Evolutionary conservation across 1,140 invertebrate genomes (phyloP), one percentile per base, ranked within the genome.

Genomic region (Nasonia giraulti): DNA sequence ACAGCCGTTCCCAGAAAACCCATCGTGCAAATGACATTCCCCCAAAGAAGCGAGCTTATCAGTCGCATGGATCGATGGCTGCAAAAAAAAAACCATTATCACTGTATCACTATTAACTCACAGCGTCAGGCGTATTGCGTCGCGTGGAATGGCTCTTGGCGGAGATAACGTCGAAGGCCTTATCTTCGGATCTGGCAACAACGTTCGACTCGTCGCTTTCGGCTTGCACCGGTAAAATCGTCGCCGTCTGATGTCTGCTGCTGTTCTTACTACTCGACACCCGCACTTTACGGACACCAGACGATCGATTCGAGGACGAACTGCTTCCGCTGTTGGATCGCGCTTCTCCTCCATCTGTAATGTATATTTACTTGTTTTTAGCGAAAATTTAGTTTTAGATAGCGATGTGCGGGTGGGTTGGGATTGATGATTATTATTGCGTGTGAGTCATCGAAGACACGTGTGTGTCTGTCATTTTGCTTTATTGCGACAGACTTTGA

Each of bases 151-250:
- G 50, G 23, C 77, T 81, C 10, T 74, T 75, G 11, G 76, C 68
- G 33, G 88, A 87, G 31, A 90, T 90, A 31, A 91, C 73, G 80
- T 91, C 88, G 75, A 91, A 89, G 31, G 90, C 90, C 31, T 89
- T 84, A 27, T 89, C 87, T 4, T 78, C 62, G 11, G 23, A 27
- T 14, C 20, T 47, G 37, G 7, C 4, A 44, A 37, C 27, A n/a
- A 1, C 27, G 33, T 44, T 73, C 12, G 83, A 85, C 44, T 85
- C 84, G 11, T 85, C 84, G 79, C 79, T 85, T n/a, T 85, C 84
- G 12, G 17, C 37, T 23, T 69, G 79, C 12, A 33, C 73, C 7
- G 55, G 55, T 5, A 76, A 37, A 33, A 6, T 50, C 47, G 47
- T 20, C 47, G 55, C 12, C 33, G 71, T 81, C 50, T 79, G 75